Percentiles rank a stretch among this genome's conserved stretches.
phyloP scores from a whole-genome alignment of 2,797 vertebrate genomes.

The Epinephelus awoara region DNA sequence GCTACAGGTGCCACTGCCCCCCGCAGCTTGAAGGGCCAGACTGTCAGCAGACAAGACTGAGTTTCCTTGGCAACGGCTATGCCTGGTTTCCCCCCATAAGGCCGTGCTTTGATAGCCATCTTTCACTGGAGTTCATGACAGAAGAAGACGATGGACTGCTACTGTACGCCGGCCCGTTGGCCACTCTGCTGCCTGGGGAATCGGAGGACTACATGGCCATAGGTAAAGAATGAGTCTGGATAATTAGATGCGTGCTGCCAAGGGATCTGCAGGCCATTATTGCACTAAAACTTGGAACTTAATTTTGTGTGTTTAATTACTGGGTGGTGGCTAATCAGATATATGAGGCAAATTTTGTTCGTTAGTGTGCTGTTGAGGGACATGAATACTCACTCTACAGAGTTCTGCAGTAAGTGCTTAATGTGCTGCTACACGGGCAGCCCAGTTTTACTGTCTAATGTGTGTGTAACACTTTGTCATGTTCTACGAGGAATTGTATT shows the following conservation, averaged over 20 bases:
- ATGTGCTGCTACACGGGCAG: constrained; percentile 21
- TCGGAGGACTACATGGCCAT: constrained; percentile 89
- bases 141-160: constrained; percentile 88
- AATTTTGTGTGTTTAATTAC: constrained; percentile 71
- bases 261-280: constrained; percentile 27
- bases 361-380: constrained; percentile 48
- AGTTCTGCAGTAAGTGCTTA: constrained; percentile 22
- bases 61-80: constrained; percentile 92
- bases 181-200: constrained; percentile 83
- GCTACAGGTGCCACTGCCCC: constrained; percentile 89
- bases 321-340: constrained; percentile 59
- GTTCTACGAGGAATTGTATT: constrained; percentile 7
- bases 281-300: constrained; percentile 47
- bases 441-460: constrained; percentile 35
- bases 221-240: constrained; percentile 78
- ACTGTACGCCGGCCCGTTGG: constrained; percentile 88
- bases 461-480: constrained; percentile 17
- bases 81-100: constrained; percentile 91
- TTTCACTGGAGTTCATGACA: constrained; percentile 91
- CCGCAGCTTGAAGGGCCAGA: constrained; percentile 88
- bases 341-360: constrained; percentile 46
- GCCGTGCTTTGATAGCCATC: constrained; percentile 89
- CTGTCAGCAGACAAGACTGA: constrained; percentile 90
- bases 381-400: constrained; percentile 16
- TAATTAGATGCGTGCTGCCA: constrained; percentile 60